Evolutionary conservation across 2,113 vertebrate genomes (phyloP), one percentile per base, ranked within the genome.

Genomic region (Neoarius graeffei): DNA sequence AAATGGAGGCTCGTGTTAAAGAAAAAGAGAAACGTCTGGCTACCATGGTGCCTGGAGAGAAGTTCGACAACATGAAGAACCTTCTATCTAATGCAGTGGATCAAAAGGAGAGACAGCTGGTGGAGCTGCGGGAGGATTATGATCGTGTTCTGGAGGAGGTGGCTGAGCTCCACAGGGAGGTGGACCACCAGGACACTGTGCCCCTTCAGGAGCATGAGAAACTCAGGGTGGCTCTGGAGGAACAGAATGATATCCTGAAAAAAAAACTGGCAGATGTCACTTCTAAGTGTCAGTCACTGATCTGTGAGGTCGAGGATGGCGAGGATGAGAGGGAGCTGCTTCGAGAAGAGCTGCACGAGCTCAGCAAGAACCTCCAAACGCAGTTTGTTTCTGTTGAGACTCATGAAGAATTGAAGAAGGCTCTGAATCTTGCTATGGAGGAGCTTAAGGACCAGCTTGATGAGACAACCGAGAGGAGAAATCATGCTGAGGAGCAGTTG

Each of bases 61-160:
- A 93, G 73, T 98, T 98, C 35, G 98, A 99, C 86, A 96, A 93
- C 92, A 96, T 99, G 97, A 98, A 95, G 94, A 96, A 96, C 87
- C 93, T 94, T 4, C 91, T 99, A 35, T 95, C 96, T 1, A 94
- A 92, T 0, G 96, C 98, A 1, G 94, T 96, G 5, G 96, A 93
- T 0, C 97, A 98, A 92, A 99, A 98, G 81, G 96, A 96, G 0
- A 94, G 94, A 59, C 97, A 94, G 88, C 19, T 98, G 0, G 94
- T 92, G 0, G 97, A 97, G 91, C 67, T 95, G 89, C 94, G 97
- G 64, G 95, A 95, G 69, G 95, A 98, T 88, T 91, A 94, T 0
- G 95, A 96, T 4, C 95, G 94, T 0, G 94, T 96, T 6, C 93
- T 95, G 84, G 93, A 94, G 66, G 97, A 99, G 86, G 86, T 95